phyloP scores from a whole-genome alignment of 1,140 invertebrate genomes.

The Drosophila erecta region DNA sequence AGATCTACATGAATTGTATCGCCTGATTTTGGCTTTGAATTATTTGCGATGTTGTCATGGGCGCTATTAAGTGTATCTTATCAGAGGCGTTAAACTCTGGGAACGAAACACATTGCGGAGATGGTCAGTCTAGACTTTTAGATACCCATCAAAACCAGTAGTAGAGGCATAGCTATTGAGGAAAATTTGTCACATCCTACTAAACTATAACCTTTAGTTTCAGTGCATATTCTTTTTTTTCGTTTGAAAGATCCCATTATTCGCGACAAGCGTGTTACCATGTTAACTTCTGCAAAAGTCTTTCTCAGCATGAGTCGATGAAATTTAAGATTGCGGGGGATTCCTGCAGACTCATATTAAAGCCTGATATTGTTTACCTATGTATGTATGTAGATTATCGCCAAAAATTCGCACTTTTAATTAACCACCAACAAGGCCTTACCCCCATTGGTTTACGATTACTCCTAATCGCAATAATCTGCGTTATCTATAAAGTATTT shows the following conservation, averaged over 20 bases:
- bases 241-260: no score
- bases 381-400: not conserved
- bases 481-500: not conserved
- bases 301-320: slow-evolving; percentile 28
- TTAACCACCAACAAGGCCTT: not conserved
- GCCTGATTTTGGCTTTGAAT: slow-evolving; percentile 39
- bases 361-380: not conserved
- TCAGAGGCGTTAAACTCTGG: slow-evolving; percentile 43
- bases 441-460: not conserved
- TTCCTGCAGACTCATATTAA: not conserved
- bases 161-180: no score
- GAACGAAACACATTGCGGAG: slow-evolving; percentile 32
- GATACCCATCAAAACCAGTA: not conserved
- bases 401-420: not conserved
- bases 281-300: slow-evolving; percentile 6
- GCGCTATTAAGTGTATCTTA: slow-evolving; percentile 65
- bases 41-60: slow-evolving; percentile 40
- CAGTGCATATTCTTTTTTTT: no score
- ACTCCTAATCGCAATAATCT: not conserved
- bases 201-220: no score
- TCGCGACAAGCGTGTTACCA: not conserved
- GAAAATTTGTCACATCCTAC: no score
- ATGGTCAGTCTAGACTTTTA: not conserved
- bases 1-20: slow-evolving; percentile 21
- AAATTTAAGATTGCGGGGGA: not conserved